Conservation (phyloP, 2,888 invertebrate species). For the Lamellibrachia columna region DNA sequence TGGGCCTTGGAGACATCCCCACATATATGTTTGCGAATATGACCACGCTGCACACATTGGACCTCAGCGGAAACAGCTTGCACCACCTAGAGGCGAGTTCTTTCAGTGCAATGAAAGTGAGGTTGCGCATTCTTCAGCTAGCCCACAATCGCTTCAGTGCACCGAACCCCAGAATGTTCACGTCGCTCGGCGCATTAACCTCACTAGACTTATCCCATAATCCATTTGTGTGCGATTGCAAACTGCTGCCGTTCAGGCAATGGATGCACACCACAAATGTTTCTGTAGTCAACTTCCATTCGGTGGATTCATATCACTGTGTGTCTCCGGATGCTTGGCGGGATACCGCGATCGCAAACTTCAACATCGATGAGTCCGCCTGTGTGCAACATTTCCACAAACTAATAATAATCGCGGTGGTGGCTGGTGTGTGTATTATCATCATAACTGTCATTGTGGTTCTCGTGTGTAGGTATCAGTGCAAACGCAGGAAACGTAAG, state of each 20-base stretch:
- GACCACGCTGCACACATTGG: neutral
- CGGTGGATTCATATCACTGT: neutral
- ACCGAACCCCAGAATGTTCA: neutral
- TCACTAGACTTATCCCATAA: neutral
- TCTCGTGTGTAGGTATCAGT: neutral
- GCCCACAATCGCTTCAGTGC: neutral
- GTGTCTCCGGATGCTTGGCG: neutral
- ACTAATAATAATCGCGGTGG: neutral
- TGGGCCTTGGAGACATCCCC: neutral
- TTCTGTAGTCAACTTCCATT: conserved; percentile 10
- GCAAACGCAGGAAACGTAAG: neutral
- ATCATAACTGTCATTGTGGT: neutral
- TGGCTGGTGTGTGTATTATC: neutral
- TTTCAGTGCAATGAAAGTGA: conserved; percentile 16
- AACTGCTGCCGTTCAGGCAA: neutral
- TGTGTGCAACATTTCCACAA: neutral
- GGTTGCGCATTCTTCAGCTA: neutral
- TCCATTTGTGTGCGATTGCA: neutral
- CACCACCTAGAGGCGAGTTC: neutral
- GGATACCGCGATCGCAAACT: neutral
- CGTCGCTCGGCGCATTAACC: neutral
- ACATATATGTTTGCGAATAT: neutral
- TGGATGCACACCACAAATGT: neutral
- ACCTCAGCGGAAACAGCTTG: neutral
- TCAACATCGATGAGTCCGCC: neutral